A percentile compares a stretch with the other conserved stretches of the same genome.
Conservation (phyloP, 2,888 invertebrate species). For the Zaprionus lineosus region DNA sequence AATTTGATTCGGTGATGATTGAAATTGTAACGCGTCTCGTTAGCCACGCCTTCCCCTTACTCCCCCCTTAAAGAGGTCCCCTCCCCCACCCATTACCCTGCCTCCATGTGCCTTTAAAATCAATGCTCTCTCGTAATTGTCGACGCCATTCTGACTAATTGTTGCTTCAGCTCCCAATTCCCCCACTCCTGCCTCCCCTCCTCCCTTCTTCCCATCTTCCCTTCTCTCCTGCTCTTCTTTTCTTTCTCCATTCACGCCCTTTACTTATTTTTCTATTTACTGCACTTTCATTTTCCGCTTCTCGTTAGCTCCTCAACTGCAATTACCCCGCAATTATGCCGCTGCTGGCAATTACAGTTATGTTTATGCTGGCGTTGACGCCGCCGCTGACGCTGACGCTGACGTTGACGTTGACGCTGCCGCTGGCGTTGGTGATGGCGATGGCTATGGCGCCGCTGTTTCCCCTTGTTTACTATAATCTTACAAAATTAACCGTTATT, state of each 20-base stretch:
- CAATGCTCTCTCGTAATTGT: conserved; percentile 20
- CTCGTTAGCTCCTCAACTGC: conserved; percentile 42
- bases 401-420: too few relatives aligned
- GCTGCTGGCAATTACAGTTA: conserved; percentile 64
- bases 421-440: conserved; percentile 2
- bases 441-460: conserved; percentile 17
- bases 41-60: not conserved
- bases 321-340: conserved; percentile 71
- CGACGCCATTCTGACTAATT: conserved; percentile 34
- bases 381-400: conserved; percentile 2
- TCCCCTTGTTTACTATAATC: conserved; percentile 16
- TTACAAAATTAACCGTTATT: conserved; percentile 63
- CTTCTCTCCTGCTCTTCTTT: conserved; percentile 6
- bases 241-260: too few relatives aligned
- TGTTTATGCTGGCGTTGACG: conserved; percentile 45
- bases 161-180: conserved; percentile 5
- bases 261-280: conserved; percentile 43
- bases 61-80: not conserved
- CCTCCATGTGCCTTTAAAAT: not conserved
- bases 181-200: not conserved
- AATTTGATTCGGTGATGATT: conserved; percentile 67
- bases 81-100: not conserved
- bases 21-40: conserved; percentile 64
- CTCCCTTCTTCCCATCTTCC: not conserved
- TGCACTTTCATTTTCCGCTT: conserved; percentile 73